Base-by-base conservation (phyloP, 2,888 invertebrate genomes). In the Masnerella sp. region DNA sequence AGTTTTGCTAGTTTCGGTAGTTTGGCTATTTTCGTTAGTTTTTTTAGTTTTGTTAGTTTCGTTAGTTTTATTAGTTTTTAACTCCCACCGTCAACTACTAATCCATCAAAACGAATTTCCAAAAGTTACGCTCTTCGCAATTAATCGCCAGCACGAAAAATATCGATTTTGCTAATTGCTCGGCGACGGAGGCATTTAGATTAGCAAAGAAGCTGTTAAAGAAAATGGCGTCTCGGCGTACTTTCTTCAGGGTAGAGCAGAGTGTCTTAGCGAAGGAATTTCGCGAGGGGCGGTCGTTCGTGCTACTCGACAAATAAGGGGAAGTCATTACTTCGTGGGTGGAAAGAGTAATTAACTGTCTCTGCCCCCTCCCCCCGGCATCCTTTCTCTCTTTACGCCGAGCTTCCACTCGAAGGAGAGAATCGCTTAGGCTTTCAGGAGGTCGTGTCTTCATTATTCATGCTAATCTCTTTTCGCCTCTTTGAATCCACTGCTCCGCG, bases 241-340 rank as follows among this genome's bases (percentile, higher is more conserved):
- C 69, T 70, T 74, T 70, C 69, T 69, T 73, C 25, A 65, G 47
- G 56, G 65, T 49, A 65, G 71, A 62, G 49, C 61, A 42, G 38
- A 65, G 70, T 65, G 61, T 73, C 69, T 73, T 69, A 70, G 70
- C 73, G 42, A 70, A 75, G 74, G 75, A 82, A 79, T 80, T 80
- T 80, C 76, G 70, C 73, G 76, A 80, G 82, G 81, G 82, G 81
- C 81, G 80, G 83, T 80, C 83, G 84, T 81, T 85, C 81, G 83
- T 83, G 81, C 83, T 83, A 84, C 84, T 83, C 84, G 85, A 85
- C 85, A 85, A 85, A 85, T 85, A 84, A 84, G 84, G 84, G 84
- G 83, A 85, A 85, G 85, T 85, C 85, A 84, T 85, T 85, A 85
- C 81, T 83, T 76, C 78, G 76, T 80, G 78, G 80, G 79, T 82